phyloP scores from a whole-genome alignment of 2,888 invertebrate genomes.

The Ernsta delagoae region DNA sequence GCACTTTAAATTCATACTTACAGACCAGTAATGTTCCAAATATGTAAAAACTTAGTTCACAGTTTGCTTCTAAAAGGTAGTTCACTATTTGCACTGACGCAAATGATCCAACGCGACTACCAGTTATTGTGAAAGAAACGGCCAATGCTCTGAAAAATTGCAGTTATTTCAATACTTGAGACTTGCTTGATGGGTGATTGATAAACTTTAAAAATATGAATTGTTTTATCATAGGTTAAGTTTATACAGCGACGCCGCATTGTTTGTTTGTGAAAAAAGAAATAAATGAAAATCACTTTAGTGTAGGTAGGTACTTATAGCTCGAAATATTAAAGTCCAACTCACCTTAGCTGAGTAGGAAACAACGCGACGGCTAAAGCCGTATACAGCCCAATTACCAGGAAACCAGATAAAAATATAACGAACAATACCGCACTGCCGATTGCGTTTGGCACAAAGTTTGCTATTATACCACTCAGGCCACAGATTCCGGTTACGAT shows the following conservation, averaged over 20 bases:
- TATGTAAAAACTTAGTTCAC: conserved; percentile 11
- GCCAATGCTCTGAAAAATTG: conserved; percentile 14
- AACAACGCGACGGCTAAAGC: conserved; percentile 7
- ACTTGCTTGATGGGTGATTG: too few relatives aligned
- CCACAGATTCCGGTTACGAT: background rate
- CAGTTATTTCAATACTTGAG: too few relatives aligned
- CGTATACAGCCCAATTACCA: conserved; percentile 13
- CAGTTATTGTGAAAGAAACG: conserved; percentile 15
- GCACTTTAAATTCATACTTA: background rate
- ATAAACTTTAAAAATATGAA: too few relatives aligned
- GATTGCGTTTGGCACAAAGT: conserved; percentile 10
- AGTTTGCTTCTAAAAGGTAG: conserved; percentile 7
- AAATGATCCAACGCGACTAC: conserved; percentile 9
- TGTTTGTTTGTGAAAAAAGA: too few relatives aligned
- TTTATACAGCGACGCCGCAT: too few relatives aligned
- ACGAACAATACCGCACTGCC: conserved; percentile 10
- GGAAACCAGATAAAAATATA: conserved; percentile 4
- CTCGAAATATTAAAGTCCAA: background rate
- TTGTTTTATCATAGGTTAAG: too few relatives aligned
- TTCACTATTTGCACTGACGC: conserved; percentile 13
- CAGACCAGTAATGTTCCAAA: conserved; percentile 3
- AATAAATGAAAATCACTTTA: too few relatives aligned
- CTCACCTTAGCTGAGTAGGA: conserved; percentile 6
- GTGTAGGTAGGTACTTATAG: too few relatives aligned
- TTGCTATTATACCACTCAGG: background rate